These are phyloP conservation scores for Melipona bicolor DNA, from an alignment of 2,888 invertebrate genomes.

Conservation along the genomic window DNA sequence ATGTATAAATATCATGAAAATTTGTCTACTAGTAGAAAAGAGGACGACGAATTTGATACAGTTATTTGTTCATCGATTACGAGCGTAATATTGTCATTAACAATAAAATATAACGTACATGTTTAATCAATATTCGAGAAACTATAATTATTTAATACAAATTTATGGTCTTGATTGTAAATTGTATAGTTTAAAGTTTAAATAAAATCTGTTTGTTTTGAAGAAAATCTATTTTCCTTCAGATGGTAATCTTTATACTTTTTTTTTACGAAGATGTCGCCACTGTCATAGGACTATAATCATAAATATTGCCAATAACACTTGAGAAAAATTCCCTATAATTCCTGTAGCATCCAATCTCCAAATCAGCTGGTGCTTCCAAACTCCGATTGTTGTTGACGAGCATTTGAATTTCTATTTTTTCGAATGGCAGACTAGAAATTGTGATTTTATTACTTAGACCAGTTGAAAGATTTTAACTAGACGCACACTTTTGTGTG, in stretches of 20 bases:
- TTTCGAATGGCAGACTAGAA: slow-evolving; percentile 8
- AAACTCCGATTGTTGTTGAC: slow-evolving; percentile 17
- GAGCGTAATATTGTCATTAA: not conserved
- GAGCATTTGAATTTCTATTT: slow-evolving; percentile 34
- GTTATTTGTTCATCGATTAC: not conserved
- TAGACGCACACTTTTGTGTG: not conserved
- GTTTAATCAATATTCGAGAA: too few relatives aligned
- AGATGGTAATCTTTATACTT: not conserved
- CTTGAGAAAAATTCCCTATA: slow-evolving; percentile 18
- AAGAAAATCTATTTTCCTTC: not conserved
- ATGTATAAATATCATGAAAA: not conserved
- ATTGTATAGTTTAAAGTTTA: not conserved
- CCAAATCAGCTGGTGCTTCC: slow-evolving; percentile 44
- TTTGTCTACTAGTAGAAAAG: not conserved
- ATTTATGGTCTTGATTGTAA: not conserved
- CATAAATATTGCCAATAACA: slow-evolving; percentile 8
- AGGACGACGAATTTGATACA: not conserved
- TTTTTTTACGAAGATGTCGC: slow-evolving; percentile 10
- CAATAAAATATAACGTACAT: not conserved
- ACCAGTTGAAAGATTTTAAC: not conserved
- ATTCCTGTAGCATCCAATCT: not conserved
- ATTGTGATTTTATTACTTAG: not conserved
- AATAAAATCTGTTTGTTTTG: not conserved
- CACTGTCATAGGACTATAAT: not conserved
- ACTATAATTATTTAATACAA: not conserved